A percentile compares a stretch with the other conserved stretches of the same genome.
Evolutionary conservation across 37 sponge, comb jelly and placozoan species (phyloP).

Genomic region (Ianthella basta): DNA sequence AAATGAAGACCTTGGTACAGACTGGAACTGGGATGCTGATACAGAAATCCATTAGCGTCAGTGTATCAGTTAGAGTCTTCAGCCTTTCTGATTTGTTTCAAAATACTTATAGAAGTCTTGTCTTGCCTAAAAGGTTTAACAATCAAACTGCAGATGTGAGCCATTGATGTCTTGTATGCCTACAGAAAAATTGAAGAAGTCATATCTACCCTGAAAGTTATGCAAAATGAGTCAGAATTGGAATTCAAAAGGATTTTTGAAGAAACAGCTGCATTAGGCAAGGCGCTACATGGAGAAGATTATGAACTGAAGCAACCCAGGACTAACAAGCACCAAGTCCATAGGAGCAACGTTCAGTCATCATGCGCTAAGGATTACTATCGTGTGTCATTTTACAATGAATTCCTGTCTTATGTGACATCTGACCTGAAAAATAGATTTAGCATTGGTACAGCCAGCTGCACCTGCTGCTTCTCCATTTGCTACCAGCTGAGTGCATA

Average conservation of each 20-base stretch:
- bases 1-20: constrained; percentile 26
- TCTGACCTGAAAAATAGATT: constrained; percentile 50
- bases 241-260: constrained; percentile 36
- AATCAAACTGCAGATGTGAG: constrained; percentile 54
- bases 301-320: constrained; percentile 40
- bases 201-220: constrained; percentile 20
- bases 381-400: constrained; percentile 35
- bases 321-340: constrained; percentile 11
- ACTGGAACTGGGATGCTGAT: constrained; percentile 74
- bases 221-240: constrained; percentile 30
- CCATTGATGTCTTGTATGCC: constrained; percentile 38
- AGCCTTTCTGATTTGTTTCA: constrained; percentile 52
- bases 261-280: constrained; percentile 16
- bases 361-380: constrained; percentile 50
- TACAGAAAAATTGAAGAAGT: constrained; percentile 43
- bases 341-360: constrained; percentile 38
- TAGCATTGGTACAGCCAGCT: constrained; percentile 19
- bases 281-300: constrained; percentile 21
- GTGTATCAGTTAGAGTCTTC: constrained; percentile 59
- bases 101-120: constrained; percentile 53
- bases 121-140: constrained; percentile 39
- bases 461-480: constrained; percentile 39
- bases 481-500: constrained; percentile 39
- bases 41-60: too few relatives aligned
- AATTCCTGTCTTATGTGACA: constrained; percentile 38